A percentile compares a stretch with the other conserved stretches of the same genome.
phyloP scores from a whole-genome alignment of 2,113 vertebrate species.

The Urocitellus parryii region DNA sequence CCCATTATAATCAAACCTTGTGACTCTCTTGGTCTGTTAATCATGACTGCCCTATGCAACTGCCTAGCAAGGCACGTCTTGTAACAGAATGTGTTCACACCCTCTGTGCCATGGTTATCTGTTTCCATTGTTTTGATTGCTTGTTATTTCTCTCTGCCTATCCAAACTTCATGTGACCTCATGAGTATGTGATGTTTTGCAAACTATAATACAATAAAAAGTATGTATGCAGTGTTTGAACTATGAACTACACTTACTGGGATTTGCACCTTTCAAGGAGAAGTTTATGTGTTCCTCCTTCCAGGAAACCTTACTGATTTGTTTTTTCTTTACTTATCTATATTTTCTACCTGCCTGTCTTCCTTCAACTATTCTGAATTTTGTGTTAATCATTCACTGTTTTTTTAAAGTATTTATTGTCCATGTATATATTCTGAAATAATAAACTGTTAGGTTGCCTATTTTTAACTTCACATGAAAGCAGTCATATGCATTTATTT shows the following conservation, averaged over 20 bases:
- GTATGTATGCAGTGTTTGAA: not conserved
- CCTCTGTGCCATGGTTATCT: not conserved
- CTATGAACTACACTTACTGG: not conserved
- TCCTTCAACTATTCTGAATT: not conserved
- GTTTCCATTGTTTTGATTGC: not conserved
- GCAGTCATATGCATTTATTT: not conserved
- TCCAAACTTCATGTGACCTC: not conserved
- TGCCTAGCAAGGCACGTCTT: not conserved
- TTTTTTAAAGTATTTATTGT: not conserved
- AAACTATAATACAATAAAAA: not conserved
- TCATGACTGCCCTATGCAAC: not conserved
- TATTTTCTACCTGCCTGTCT: not conserved
- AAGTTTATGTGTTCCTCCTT: not conserved
- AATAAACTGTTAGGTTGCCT: not conserved
- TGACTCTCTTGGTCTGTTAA: not conserved
- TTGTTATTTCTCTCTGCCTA: not conserved
- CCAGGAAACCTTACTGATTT: not conserved
- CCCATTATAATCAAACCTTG: not conserved
- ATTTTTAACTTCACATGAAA: conserved; percentile 15
- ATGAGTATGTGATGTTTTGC: not conserved
- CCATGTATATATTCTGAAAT: not conserved
- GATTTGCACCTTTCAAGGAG: not conserved
- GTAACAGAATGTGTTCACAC: not conserved
- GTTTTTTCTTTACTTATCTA: not conserved
- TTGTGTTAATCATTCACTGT: not conserved